Evolutionary conservation across 2,113 vertebrate species (phyloP).

Genomic region (Gasterosteus aculeatus): DNA sequence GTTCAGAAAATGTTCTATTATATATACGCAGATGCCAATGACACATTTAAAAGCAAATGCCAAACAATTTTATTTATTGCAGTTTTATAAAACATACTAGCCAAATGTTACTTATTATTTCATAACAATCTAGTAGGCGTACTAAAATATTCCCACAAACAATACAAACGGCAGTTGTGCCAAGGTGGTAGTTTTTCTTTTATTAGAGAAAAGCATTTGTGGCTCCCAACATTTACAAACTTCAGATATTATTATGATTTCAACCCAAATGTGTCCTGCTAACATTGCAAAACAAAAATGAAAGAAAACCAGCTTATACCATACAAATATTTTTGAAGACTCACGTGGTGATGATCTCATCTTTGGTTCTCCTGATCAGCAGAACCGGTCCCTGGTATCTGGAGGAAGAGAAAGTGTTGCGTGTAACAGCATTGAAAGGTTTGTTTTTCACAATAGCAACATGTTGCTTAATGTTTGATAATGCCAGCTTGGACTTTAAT

Average conservation of each 20-base stretch:
- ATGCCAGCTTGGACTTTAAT: constrained; percentile 22
- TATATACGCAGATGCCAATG: neutral
- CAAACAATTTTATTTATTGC: neutral
- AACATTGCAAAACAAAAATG: neutral
- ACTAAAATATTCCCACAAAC: neutral
- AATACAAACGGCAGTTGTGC: neutral
- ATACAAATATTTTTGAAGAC: constrained; percentile 43
- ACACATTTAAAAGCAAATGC: neutral
- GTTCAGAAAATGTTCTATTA: neutral
- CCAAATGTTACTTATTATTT: neutral
- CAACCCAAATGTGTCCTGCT: neutral
- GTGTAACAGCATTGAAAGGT: neutral
- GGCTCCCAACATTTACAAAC: no score
- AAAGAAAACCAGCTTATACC: neutral
- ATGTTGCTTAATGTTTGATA: constrained; percentile 8
- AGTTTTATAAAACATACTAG: neutral
- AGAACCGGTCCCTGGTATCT: constrained; percentile 92
- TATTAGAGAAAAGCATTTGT: neutral
- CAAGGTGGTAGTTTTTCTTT: neutral
- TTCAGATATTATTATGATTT: neutral
- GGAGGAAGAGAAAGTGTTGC: neutral
- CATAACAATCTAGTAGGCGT: neutral
- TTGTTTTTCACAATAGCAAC: constrained; percentile 25
- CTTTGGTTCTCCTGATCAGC: constrained; percentile 90
- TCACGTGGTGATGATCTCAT: constrained; percentile 94